A percentile compares a stretch with the other conserved stretches of the same genome.
Conservation (phyloP, 2,888 invertebrate species). For the Eulithis prunata region DNA sequence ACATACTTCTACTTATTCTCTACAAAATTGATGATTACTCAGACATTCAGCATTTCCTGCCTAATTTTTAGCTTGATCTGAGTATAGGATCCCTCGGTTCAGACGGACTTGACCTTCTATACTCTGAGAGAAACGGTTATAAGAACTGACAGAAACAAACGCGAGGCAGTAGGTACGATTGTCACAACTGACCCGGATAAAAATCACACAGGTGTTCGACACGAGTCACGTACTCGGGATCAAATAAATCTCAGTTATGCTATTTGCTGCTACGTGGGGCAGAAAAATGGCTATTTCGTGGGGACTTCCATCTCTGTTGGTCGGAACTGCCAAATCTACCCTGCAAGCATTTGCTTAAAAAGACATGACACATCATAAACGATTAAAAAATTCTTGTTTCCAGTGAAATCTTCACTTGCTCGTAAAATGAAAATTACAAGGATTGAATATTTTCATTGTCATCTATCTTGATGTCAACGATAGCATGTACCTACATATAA, state of each 20-base stretch:
- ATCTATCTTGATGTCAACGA: too few relatives aligned
- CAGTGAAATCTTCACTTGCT: too few relatives aligned
- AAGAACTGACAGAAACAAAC: background rate
- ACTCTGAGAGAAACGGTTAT: background rate
- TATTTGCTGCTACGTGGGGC: conserved; percentile 21
- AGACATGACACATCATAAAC: too few relatives aligned
- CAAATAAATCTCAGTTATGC: conserved; percentile 31
- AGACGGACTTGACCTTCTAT: background rate
- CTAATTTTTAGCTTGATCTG: too few relatives aligned
- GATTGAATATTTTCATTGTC: too few relatives aligned
- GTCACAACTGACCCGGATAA: conserved; percentile 16
- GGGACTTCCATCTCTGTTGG: background rate
- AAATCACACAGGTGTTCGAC: conserved; percentile 23
- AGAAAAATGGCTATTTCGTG: background rate
- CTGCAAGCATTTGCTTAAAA: background rate
- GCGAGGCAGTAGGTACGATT: background rate
- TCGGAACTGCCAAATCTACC: background rate
- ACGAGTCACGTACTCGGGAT: conserved; percentile 24
- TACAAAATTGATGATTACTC: too few relatives aligned
- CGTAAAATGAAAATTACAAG: too few relatives aligned
- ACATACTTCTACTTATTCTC: too few relatives aligned
- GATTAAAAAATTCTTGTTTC: too few relatives aligned
- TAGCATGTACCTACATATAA: background rate
- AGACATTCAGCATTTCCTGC: too few relatives aligned
- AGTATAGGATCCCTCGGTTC: too few relatives aligned